Conservation (phyloP, 1,140 invertebrate genomes). For the Dolichoris vasculosae region DNA sequence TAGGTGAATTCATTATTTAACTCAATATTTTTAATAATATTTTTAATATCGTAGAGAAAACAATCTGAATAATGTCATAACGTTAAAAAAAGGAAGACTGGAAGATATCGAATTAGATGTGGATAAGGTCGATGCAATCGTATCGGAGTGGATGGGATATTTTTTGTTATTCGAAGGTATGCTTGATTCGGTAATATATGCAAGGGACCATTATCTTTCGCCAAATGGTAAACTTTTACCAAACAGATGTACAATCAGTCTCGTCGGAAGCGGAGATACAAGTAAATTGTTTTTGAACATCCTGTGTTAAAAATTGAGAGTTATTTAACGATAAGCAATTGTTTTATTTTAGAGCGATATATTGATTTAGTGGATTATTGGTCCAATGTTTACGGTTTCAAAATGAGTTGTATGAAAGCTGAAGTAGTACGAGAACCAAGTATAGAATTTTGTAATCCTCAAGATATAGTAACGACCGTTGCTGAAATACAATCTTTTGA, state of each 20-base stretch:
- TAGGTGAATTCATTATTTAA: slow-evolving; percentile 49
- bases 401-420: slow-evolving; percentile 95
- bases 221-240: slow-evolving; percentile 88
- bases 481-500: slow-evolving; percentile 82
- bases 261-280: slow-evolving; percentile 91
- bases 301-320: slow-evolving; percentile 50
- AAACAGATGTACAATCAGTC: slow-evolving; percentile 90
- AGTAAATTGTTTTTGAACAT: slow-evolving; percentile 74
- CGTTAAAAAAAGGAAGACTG: slow-evolving; percentile 88
- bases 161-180: slow-evolving; percentile 98
- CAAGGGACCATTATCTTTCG: slow-evolving; percentile 93
- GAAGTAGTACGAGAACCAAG: slow-evolving; percentile 92
- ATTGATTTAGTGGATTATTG: slow-evolving; percentile 88
- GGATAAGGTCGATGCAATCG: slow-evolving; percentile 95
- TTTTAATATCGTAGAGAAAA: slow-evolving; percentile 77
- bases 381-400: slow-evolving; percentile 97
- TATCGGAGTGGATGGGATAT: slow-evolving; percentile 99
- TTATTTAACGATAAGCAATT: slow-evolving; percentile 43
- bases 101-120: slow-evolving; percentile 90
- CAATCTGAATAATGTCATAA: slow-evolving; percentile 83
- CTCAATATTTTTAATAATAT: slow-evolving; percentile 6
- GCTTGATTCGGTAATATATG: slow-evolving; percentile 93
- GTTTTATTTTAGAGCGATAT: slow-evolving; percentile 77
- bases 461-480: slow-evolving; percentile 85
- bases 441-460: slow-evolving; percentile 87